A percentile compares a stretch with the other conserved stretches of the same genome.
Evolutionary conservation across 2,888 invertebrate genomes (phyloP).

Genomic region (Sesia bembeciformis): DNA sequence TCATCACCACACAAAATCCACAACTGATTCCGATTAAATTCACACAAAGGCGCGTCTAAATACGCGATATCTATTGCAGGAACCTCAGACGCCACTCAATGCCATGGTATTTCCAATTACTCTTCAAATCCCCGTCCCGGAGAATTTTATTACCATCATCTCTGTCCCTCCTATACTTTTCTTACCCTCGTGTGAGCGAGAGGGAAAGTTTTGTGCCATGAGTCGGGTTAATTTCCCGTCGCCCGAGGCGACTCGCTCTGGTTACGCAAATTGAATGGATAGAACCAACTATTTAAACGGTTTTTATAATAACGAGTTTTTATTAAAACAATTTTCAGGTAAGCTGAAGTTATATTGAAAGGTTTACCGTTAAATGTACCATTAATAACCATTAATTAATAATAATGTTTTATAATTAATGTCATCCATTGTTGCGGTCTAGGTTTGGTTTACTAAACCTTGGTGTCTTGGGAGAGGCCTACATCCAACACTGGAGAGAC

Average conservation of each 20-base stretch:
- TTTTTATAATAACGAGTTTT: not conserved
- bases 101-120: conserved; percentile 73
- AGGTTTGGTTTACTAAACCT: too few species aligned
- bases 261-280: conserved; percentile 58
- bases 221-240: conserved; percentile 61
- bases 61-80: conserved; percentile 38
- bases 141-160: conserved; percentile 55
- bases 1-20: not conserved
- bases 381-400: too few species aligned
- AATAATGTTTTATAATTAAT: too few species aligned
- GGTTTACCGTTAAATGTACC: too few species aligned
- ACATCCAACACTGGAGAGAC: too few species aligned
- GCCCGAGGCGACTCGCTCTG: conserved; percentile 47
- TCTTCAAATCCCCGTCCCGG: conserved; percentile 58
- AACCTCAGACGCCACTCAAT: conserved; percentile 62
- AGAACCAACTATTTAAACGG: conserved; percentile 34
- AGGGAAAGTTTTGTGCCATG: conserved; percentile 35
- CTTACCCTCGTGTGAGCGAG: conserved; percentile 18
- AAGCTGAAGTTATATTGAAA: too few species aligned
- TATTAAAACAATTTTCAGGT: too few species aligned
- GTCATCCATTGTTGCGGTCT: too few species aligned
- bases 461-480: too few species aligned
- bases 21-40: not conserved
- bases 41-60: not conserved
- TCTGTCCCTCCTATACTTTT: conserved; percentile 20